These are phyloP conservation scores for Smittia sp. DNA, from an alignment of 2,888 invertebrate genomes.

Conservation along the genomic window DNA sequence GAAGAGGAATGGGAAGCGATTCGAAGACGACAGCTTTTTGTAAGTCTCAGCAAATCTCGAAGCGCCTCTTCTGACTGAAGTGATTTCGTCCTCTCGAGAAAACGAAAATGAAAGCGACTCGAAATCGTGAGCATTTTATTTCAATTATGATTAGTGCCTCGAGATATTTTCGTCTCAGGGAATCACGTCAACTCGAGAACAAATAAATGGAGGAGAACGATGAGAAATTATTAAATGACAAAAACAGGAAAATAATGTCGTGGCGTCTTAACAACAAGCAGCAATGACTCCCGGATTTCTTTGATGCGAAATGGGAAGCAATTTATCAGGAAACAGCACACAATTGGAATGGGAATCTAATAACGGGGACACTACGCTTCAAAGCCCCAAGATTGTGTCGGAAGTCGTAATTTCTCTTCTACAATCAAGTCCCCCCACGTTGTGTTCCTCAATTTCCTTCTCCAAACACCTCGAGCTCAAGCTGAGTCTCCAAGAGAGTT, in stretches of 20 bases:
- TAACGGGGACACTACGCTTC: not conserved
- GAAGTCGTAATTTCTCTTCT: slow-evolving; percentile 1
- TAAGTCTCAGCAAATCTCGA: slow-evolving; percentile 2
- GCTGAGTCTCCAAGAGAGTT: not conserved
- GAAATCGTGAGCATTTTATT: not conserved
- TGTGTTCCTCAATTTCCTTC: not conserved
- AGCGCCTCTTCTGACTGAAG: not conserved
- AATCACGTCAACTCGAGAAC: slow-evolving; percentile 12
- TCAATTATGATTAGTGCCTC: slow-evolving; percentile 19
- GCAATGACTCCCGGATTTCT: slow-evolving; percentile 2
- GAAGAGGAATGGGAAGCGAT: not conserved
- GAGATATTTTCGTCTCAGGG: not conserved
- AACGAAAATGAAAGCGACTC: not conserved
- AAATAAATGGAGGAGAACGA: not conserved
- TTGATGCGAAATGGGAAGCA: slow-evolving; percentile 27
- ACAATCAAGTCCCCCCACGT: not conserved
- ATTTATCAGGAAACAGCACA: slow-evolving; percentile 28
- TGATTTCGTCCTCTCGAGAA: not conserved
- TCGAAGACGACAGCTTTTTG: not conserved
- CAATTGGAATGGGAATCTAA: slow-evolving; percentile 24
- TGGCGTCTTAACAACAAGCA: slow-evolving; percentile 31
- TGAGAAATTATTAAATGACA: slow-evolving; percentile 41
- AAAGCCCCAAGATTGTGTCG: not conserved
- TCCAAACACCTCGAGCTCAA: not conserved
- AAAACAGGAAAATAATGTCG: slow-evolving; percentile 33